Evolutionary conservation across 1,140 invertebrate species (phyloP), one percentile per base, ranked within the genome.

Genomic region (Brachionus sp.): DNA sequence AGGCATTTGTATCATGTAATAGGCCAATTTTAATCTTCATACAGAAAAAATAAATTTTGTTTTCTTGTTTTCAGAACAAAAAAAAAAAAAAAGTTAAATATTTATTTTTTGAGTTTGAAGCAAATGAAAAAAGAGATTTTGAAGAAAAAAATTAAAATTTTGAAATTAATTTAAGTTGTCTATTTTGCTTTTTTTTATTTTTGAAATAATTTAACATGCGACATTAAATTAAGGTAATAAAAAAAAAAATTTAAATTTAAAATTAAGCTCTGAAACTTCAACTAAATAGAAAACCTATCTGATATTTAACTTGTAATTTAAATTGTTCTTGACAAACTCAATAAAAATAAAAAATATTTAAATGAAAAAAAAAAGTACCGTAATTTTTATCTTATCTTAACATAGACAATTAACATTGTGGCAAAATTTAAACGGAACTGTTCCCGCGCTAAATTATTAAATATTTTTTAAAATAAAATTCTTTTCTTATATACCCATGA

Each of bases 221-320:
- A 75, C 70, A 75, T 75, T 75, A 75, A 75, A 75, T 75, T 46
- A 75, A 75, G 23, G 25, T 19, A 75, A 75, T 25, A 73, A 37
- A 44, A 70, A 35, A 70, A 75, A 75, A 75, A 46, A 75, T 75
- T 75, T 44, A 75, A 75, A 75, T 75, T 75, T 75, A 75, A 75
- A 75, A 46, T 75, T 75, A 46, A 46, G 37, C 37, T 42, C 37
- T 19, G 9, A 39, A 39, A 66, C 25, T 33, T 33, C 64, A 66
- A 66, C 50, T 23, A 33, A 66, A 66, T 66, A 66, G 13, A 33
- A 37, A 33, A 66, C 9, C 25, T 66, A 33, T 70, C 66, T 70
- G 66, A 70, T 70, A 70, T 70, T 70, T 70, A 70, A 70, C 66
- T 70, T 70, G 35, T 70, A 70, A 66, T 66, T 66, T 66, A 66